phyloP scores from a whole-genome alignment of 2,113 vertebrate genomes.

The Lontra canadensis region DNA sequence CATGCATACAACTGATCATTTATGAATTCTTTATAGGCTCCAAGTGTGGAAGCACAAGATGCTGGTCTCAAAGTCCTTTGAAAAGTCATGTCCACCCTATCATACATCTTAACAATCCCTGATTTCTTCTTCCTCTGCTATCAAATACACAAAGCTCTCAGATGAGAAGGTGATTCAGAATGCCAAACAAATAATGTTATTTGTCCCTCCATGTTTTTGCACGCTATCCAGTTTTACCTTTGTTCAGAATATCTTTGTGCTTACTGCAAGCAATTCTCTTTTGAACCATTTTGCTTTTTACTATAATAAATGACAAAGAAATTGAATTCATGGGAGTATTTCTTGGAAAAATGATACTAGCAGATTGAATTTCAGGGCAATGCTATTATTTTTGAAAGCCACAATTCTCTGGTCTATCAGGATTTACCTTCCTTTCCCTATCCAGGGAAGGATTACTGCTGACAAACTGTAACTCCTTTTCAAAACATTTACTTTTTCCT shows the following conservation, averaged over 20 bases:
- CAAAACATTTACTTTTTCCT: constrained; percentile 71
- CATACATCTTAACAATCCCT: not conserved
- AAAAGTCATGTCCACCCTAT: not conserved
- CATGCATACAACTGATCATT: not conserved
- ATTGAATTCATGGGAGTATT: not conserved
- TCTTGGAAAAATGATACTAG: constrained; percentile 58
- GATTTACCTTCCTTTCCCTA: constrained; percentile 56
- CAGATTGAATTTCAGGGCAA: constrained; percentile 57
- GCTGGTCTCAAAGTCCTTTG: not conserved
- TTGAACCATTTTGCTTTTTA: constrained; percentile 63
- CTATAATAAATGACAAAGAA: constrained; percentile 66
- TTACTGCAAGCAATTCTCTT: constrained; percentile 56
- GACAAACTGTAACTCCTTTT: constrained; percentile 64
- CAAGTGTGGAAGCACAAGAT: not conserved
- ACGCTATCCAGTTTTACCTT: constrained; percentile 9
- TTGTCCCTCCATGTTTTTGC: not conserved
- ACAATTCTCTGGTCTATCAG: constrained; percentile 47
- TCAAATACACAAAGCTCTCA: constrained; percentile 16
- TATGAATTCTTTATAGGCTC: not conserved
- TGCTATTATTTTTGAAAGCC: constrained; percentile 69
- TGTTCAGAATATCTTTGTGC: constrained; percentile 39
- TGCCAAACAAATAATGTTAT: not conserved
- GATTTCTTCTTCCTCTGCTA: not conserved
- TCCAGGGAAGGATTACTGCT: constrained; percentile 54
- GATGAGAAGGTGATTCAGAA: not conserved